Base-by-base conservation (phyloP, 2,797 vertebrate species). In the Syngnathus acus region DNA sequence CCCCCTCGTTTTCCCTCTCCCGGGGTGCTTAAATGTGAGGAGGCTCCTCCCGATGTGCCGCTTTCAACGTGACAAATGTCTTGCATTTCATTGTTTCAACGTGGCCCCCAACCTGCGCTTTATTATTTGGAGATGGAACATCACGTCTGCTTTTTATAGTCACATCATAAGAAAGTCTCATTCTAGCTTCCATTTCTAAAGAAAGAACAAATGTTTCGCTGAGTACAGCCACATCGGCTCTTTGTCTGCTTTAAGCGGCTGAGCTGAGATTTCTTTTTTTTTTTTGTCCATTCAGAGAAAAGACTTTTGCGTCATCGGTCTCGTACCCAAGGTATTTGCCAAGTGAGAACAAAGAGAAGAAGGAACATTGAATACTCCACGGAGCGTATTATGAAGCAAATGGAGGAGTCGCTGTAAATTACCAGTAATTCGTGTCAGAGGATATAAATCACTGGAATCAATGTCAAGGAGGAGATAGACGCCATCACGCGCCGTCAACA, bases 371-470 rank as follows among this genome's bases (percentile, higher is more conserved):
- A 81, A 80, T 85, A 79, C 82, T 83, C 84, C 86, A 72, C 57
- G 68, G 71, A 84, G 86, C 85, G 80, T 79, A 83, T 88, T 82
- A 87, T 84, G 81, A 79, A 73, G 51, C 64, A 83, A 77, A 82
- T 75, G 72, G 68, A 83, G 74, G 74, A 73, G 75, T 57, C 68
- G 78, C 68, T 62, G 75, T 87, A 89, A 87, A 88, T 87, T 85
- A 78, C 79, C 66, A 68, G 78, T 88, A 77, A 90, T 91, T 85
- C 84, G 72, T 82, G 86, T 82, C 79, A 78, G 65, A 74, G 72
- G 79, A 83, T 78, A 81, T 88, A 85, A 85, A 86, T 82, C 84
- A 78, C 78, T 38, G 68, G 78, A 86, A 84, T 88, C 86, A 84
- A 78, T 84, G 83, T 82, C 81, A 84, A 72, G 77, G 75, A 80